Conservation (phyloP, 2,797 vertebrate genomes). For the Linurgus olivaceus region DNA sequence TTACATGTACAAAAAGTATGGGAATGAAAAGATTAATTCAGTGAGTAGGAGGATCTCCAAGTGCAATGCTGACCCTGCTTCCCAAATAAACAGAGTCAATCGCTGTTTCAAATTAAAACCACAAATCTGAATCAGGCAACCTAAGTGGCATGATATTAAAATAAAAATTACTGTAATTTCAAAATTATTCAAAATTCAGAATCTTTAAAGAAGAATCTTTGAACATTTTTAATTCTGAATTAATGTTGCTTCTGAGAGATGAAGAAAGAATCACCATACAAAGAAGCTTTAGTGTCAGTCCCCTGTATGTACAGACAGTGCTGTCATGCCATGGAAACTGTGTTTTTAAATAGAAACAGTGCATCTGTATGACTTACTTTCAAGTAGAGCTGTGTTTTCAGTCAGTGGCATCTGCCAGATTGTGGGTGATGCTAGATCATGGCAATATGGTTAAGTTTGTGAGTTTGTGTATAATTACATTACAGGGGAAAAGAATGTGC, state of each 20-base stretch:
- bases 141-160: neutral
- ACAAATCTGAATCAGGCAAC: neutral
- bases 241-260: neutral
- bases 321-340: constrained; percentile 28
- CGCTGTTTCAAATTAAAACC: neutral
- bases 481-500: neutral
- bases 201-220: neutral
- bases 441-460: constrained; percentile 22
- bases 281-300: constrained; percentile 1
- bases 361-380: constrained; percentile 21
- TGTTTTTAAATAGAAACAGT: constrained; percentile 42
- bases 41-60: neutral
- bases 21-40: neutral
- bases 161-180: neutral
- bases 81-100: neutral
- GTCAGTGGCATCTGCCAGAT: constrained; percentile 28
- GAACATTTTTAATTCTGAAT: neutral
- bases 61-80: neutral
- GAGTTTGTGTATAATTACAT: constrained; percentile 25
- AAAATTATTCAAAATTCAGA: neutral
- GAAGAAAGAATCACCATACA: neutral
- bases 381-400: constrained; percentile 47
- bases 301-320: neutral
- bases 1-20: neutral
- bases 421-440: constrained; percentile 41